A percentile compares a stretch with the other conserved stretches of the same genome.
These are phyloP conservation scores for Muntiacus reevesi DNA, from an alignment of 2,113 vertebrate genomes.

Conservation along the genomic window DNA sequence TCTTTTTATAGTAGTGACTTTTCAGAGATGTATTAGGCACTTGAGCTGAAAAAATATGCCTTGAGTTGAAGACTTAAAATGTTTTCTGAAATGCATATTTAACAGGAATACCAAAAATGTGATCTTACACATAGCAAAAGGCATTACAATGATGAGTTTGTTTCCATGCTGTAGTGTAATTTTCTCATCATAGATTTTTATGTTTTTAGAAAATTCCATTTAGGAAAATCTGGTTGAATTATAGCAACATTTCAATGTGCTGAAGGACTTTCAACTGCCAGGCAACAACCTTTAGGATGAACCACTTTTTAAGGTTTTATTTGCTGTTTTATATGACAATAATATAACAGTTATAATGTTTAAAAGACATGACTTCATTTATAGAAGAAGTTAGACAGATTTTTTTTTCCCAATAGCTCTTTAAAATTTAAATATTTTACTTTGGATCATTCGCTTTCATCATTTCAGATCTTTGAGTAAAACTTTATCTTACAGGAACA, in stretches of 20 bases:
- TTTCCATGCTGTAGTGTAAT: slow-evolving; percentile 4
- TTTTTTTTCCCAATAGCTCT: background rate
- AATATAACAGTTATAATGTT: background rate
- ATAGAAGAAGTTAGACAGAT: background rate
- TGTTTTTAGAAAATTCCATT: slow-evolving; percentile 22
- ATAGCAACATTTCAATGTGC: slow-evolving; percentile 25
- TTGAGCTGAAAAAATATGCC: slow-evolving; percentile 3
- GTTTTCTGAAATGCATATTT: slow-evolving; percentile 30
- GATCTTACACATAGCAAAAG: background rate
- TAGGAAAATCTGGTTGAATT: slow-evolving; percentile 46
- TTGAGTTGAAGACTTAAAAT: slow-evolving; percentile 16
- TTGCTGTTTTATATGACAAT: slow-evolving; percentile 37
- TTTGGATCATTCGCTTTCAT: background rate
- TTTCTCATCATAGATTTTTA: slow-evolving; percentile 33
- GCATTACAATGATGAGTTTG: slow-evolving; percentile 29
- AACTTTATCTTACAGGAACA: background rate
- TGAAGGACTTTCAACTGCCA: background rate
- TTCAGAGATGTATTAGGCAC: background rate
- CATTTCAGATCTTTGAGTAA: slow-evolving; percentile 42
- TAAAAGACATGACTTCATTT: slow-evolving; percentile 23
- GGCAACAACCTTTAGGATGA: slow-evolving; percentile 39
- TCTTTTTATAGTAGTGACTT: background rate
- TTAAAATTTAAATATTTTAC: slow-evolving; percentile 6
- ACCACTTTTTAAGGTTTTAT: background rate
- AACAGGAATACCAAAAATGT: slow-evolving; percentile 9